Percentiles rank a stretch among this genome's conserved stretches.
phyloP scores from a whole-genome alignment of 2,797 vertebrate genomes.

The Phoebastria nigripes region DNA sequence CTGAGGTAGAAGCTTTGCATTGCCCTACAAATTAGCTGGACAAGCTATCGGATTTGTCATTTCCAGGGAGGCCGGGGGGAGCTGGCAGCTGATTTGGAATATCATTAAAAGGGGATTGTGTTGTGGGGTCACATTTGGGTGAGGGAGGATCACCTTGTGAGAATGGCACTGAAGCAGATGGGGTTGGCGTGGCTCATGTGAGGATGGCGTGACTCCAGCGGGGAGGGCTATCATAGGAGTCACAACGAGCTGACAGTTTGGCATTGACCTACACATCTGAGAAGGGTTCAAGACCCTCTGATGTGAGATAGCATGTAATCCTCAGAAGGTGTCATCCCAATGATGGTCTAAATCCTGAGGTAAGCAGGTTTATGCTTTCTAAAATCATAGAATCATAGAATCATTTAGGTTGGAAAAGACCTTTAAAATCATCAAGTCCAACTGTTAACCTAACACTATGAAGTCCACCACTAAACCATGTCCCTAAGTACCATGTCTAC shows the following conservation, averaged over 20 bases:
- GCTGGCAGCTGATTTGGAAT: background rate
- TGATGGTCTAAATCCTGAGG: background rate
- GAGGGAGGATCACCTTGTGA: background rate
- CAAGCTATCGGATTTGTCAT: background rate
- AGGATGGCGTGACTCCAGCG: background rate
- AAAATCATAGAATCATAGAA: background rate
- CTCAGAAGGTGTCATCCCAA: background rate
- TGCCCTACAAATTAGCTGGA: background rate
- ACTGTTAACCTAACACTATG: too few relatives aligned
- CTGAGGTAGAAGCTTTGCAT: background rate
- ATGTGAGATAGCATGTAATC: background rate
- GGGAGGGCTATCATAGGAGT: background rate
- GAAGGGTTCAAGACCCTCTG: background rate
- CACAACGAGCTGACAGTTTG: background rate
- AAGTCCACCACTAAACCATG: too few relatives aligned
- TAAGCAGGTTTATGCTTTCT: background rate
- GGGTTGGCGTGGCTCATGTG: background rate
- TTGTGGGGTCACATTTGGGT: background rate
- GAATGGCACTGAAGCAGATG: accelerated
- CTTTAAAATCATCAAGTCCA: too few relatives aligned
- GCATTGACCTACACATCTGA: background rate
- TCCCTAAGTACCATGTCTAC: too few relatives aligned
- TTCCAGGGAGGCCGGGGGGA: background rate
- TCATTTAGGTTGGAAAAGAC: too few relatives aligned
- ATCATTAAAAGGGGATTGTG: background rate